Percentiles rank a stretch among this genome's conserved stretches.
Evolutionary conservation across 2,888 invertebrate genomes (phyloP).

Genomic region (Acleris emargana): DNA sequence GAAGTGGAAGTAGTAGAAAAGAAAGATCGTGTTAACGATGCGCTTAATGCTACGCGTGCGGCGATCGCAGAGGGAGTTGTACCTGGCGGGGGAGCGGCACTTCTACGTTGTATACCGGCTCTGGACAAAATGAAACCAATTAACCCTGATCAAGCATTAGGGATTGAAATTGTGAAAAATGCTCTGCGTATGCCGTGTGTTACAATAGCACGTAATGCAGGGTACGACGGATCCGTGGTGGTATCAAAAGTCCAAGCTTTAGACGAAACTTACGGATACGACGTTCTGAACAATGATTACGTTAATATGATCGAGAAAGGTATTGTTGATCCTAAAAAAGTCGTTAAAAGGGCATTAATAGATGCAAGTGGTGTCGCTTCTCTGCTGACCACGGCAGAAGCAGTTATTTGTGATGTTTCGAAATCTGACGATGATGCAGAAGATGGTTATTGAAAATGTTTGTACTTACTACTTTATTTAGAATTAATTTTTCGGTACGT

Average conservation of each 20-base stretch:
- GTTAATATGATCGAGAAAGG: slow-evolving; percentile 96
- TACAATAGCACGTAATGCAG: slow-evolving; percentile 96
- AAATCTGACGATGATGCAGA: slow-evolving; percentile 29
- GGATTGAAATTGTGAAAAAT: slow-evolving; percentile 92
- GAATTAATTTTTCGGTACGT: too few relatives aligned
- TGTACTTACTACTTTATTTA: neutral
- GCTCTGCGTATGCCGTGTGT: slow-evolving; percentile 93
- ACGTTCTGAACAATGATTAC: slow-evolving; percentile 93
- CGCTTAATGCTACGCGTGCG: slow-evolving; percentile 96
- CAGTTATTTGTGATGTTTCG: slow-evolving; percentile 93
- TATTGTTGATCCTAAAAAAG: slow-evolving; percentile 97
- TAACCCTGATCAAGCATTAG: slow-evolving; percentile 90
- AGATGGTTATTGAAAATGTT: neutral
- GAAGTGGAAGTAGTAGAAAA: slow-evolving; percentile 97
- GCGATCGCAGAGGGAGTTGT: slow-evolving; percentile 98
- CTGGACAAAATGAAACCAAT: slow-evolving; percentile 85
- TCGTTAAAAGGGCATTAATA: slow-evolving; percentile 68
- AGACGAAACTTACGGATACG: slow-evolving; percentile 90
- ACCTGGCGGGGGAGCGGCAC: slow-evolving; percentile 96
- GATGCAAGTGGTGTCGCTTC: slow-evolving; percentile 77
- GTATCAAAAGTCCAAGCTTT: slow-evolving; percentile 94
- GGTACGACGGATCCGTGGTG: slow-evolving; percentile 93
- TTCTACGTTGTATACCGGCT: slow-evolving; percentile 90
- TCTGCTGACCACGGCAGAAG: slow-evolving; percentile 92
- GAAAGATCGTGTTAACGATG: slow-evolving; percentile 97